These are phyloP conservation scores for Melikaiella ostensackeni DNA, from an alignment of 2,888 invertebrate species.

Conservation along the genomic window DNA sequence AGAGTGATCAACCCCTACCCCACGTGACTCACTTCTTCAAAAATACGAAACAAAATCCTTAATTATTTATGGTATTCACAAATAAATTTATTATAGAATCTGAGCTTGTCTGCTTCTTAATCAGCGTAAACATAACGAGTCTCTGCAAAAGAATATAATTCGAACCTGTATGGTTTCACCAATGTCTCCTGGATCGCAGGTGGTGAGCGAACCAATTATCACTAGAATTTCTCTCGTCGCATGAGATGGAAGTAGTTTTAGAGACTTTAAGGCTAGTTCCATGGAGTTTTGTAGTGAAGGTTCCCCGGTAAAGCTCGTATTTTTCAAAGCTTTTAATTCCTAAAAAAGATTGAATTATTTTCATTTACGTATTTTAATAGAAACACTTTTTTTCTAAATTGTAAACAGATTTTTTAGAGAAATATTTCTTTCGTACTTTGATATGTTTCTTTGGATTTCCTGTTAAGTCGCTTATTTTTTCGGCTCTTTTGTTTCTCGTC, in stretches of 20 bases:
- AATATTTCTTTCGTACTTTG: constrained; percentile 77
- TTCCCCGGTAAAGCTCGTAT: constrained; percentile 89
- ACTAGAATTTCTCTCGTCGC: constrained; percentile 96
- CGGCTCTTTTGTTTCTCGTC: constrained; percentile 95
- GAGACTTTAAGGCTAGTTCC: constrained; percentile 90
- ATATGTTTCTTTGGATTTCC: constrained; percentile 91
- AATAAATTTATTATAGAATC: not conserved
- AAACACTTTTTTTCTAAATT: not conserved
- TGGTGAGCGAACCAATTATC: constrained; percentile 95
- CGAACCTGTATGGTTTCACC: constrained; percentile 86
- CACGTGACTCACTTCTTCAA: not conserved
- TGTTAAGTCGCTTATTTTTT: constrained; percentile 93
- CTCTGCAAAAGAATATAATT: not conserved
- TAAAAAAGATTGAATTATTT: constrained; percentile 50
- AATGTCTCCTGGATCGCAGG: constrained; percentile 98
- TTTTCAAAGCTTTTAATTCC: constrained; percentile 79
- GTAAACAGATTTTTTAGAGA: constrained; percentile 30
- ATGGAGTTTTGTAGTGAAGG: constrained; percentile 97
- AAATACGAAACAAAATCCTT: not conserved
- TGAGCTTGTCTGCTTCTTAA: not conserved
- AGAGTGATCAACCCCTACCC: too few species aligned
- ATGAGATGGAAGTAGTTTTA: constrained; percentile 94
- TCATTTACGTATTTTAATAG: not conserved
- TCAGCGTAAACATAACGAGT: not conserved
- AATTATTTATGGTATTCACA: not conserved